Evolutionary conservation across 2,888 invertebrate genomes (phyloP).

Genomic region (Scrobipalpa atriplicella): DNA sequence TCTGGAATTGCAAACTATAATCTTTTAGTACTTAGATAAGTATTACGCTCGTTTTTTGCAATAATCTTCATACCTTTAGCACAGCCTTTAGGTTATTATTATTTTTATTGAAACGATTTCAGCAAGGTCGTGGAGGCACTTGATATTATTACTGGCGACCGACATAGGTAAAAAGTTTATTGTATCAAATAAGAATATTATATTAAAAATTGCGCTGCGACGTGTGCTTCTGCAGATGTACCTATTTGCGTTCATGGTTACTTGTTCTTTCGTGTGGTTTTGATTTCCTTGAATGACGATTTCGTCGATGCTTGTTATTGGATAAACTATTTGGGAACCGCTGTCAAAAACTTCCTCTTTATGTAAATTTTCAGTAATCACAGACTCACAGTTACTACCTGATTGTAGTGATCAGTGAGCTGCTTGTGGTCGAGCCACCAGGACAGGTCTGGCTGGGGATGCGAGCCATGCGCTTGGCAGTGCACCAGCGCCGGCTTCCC

Average conservation of each 20-base stretch:
- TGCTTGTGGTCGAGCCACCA: conserved; percentile 77
- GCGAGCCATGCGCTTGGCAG: conserved; percentile 71
- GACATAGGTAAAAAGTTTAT: not conserved
- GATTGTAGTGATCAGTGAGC: conserved; percentile 73
- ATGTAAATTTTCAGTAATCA: not conserved
- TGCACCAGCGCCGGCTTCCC: conserved; percentile 66
- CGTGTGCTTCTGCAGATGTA: no score
- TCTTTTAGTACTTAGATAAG: not conserved
- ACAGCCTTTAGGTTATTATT: conserved; percentile 1
- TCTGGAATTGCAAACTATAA: conserved; percentile 3
- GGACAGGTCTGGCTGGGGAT: conserved; percentile 72
- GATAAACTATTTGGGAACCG: no score
- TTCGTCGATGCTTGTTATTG: no score
- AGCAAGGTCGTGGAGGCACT: not conserved
- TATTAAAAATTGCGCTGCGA: no score
- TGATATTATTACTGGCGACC: not conserved
- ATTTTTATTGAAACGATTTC: not conserved
- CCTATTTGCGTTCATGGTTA: no score
- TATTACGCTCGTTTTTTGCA: not conserved
- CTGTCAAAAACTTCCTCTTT: no score
- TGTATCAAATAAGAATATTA: no score
- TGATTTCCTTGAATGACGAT: no score
- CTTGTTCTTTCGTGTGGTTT: no score
- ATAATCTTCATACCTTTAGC: conserved; percentile 3
- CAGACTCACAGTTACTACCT: conserved; percentile 48